Evolutionary conservation across 2,888 invertebrate genomes (phyloP).

Genomic region (Temnothorax ravouxi): DNA sequence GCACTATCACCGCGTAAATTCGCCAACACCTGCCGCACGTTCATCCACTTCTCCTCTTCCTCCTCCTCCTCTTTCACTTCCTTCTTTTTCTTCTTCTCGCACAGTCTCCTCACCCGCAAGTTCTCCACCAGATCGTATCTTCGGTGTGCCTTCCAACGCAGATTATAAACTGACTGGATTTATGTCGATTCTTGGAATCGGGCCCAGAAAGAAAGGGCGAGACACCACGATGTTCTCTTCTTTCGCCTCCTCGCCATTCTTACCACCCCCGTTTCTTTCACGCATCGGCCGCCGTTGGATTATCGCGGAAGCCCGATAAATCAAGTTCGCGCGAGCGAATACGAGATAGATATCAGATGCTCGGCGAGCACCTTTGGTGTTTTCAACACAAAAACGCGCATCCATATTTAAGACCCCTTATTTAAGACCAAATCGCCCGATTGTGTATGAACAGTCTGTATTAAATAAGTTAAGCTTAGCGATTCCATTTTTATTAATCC

Average conservation of each 20-base stretch:
- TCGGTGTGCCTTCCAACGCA: slow-evolving; percentile 78
- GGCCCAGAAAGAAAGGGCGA: slow-evolving; percentile 70
- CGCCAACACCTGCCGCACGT: slow-evolving; percentile 78
- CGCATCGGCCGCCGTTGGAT: slow-evolving; percentile 67
- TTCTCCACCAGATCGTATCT: slow-evolving; percentile 81
- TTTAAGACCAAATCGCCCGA: neutral
- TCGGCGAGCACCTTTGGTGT: slow-evolving; percentile 50
- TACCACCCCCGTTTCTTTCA: slow-evolving; percentile 65
- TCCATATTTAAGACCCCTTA: neutral
- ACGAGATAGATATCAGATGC: slow-evolving; percentile 79
- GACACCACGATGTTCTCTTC: slow-evolving; percentile 60
- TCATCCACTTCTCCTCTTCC: slow-evolving; percentile 39
- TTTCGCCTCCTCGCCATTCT: slow-evolving; percentile 67
- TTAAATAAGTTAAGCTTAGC: neutral
- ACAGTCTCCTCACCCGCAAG: slow-evolving; percentile 62
- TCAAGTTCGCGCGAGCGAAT: slow-evolving; percentile 80
- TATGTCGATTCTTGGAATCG: slow-evolving; percentile 83
- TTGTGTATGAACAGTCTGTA: neutral
- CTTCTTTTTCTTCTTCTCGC: slow-evolving; percentile 39
- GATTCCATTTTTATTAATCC: neutral
- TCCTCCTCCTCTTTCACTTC: slow-evolving; percentile 10
- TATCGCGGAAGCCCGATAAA: slow-evolving; percentile 80
- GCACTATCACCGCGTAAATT: slow-evolving; percentile 57
- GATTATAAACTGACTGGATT: slow-evolving; percentile 84
- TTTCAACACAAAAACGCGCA: slow-evolving; percentile 28